phyloP scores from a whole-genome alignment of 2,113 vertebrate genomes.

The Labeo catla region DNA sequence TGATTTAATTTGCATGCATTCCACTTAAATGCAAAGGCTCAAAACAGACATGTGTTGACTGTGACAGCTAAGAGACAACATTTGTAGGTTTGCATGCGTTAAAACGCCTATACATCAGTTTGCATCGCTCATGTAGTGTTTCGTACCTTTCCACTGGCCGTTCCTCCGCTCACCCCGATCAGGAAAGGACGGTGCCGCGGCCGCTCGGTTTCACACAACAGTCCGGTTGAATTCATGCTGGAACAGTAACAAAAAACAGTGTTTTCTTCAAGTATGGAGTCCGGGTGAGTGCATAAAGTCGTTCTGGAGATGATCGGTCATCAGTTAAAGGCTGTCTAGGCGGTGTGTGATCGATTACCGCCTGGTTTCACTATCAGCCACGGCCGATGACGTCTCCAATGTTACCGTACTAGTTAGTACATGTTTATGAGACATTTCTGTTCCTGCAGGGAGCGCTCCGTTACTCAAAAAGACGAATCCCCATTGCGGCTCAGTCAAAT shows the following conservation, averaged over 20 bases:
- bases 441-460: not conserved
- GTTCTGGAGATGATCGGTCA: not conserved
- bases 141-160: slow-evolving; percentile 90
- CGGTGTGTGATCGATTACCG: not conserved
- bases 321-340: not conserved
- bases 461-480: not conserved
- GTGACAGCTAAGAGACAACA: not conserved
- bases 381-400: not conserved
- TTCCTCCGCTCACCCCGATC: slow-evolving; percentile 93
- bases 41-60: not conserved
- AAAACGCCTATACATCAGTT: not conserved
- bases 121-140: not conserved
- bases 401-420: too few relatives aligned
- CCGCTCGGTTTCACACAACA: slow-evolving; percentile 73
- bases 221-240: slow-evolving; percentile 75
- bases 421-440: not conserved
- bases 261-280: not conserved
- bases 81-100: not conserved
- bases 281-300: not conserved
- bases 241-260: slow-evolving; percentile 1
- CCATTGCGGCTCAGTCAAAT: not conserved
- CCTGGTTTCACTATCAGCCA: not conserved
- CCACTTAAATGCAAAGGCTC: not conserved
- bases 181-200: slow-evolving; percentile 85
- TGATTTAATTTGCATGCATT: not conserved